phyloP scores from a whole-genome alignment of 2,113 vertebrate genomes.

The Albula glossodonta region DNA sequence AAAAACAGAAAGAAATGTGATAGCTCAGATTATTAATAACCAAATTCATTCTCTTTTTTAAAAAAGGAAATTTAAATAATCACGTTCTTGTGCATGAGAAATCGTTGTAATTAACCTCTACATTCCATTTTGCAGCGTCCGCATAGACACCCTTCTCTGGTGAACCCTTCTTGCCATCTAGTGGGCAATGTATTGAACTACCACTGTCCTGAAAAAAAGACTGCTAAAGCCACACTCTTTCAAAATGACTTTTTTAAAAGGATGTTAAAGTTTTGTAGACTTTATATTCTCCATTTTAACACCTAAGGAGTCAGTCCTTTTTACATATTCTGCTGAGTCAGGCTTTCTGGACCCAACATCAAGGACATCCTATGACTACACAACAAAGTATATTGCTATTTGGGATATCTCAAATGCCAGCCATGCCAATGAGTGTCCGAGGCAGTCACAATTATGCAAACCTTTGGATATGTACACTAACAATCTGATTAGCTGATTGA shows the following conservation, averaged over 20 bases:
- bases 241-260: not conserved
- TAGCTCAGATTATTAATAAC: conserved; percentile 44
- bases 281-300: not conserved
- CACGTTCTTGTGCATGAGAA: conserved; percentile 68
- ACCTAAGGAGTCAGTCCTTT: not conserved
- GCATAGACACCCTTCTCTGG: conserved; percentile 34
- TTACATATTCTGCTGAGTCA: not conserved
- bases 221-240: not conserved
- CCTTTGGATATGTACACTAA: not conserved
- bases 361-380: not conserved
- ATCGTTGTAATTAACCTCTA: conserved; percentile 68
- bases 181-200: not conserved
- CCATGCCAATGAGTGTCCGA: not conserved
- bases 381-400: not conserved
- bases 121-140: conserved; percentile 56
- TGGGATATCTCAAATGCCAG: not conserved
- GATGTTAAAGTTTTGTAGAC: not conserved
- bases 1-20: conserved; percentile 23
- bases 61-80: conserved; percentile 57
- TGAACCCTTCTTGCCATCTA: conserved; percentile 22
- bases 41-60: conserved; percentile 25
- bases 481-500: not conserved
- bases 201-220: not conserved
- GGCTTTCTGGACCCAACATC: not conserved
- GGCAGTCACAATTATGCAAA: not conserved